Conservation (phyloP, 2,888 invertebrate genomes). For the Nomada ruficornis region DNA sequence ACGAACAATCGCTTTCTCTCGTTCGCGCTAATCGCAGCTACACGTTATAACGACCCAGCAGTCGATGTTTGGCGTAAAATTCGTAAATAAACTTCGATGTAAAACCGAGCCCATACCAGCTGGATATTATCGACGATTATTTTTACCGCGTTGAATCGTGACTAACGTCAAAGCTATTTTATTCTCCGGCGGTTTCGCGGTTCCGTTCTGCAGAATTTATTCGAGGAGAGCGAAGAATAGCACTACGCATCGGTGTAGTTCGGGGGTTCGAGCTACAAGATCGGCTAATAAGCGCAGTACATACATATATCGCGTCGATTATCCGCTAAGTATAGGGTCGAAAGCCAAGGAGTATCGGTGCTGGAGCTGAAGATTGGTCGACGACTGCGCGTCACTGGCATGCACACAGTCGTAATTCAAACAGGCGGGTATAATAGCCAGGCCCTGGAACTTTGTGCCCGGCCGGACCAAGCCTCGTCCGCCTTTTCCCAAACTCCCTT, state of each 20-base stretch:
- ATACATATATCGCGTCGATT: slow-evolving; percentile 79
- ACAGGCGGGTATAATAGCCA: slow-evolving; percentile 70
- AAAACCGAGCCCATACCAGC: not conserved
- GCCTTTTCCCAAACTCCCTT: slow-evolving; percentile 9
- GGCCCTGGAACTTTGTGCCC: slow-evolving; percentile 29
- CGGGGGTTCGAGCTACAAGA: slow-evolving; percentile 76
- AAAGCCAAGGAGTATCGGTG: slow-evolving; percentile 65
- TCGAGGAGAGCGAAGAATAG: slow-evolving; percentile 2
- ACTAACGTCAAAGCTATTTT: not conserved
- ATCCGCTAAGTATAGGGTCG: slow-evolving; percentile 82
- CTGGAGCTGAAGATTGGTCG: slow-evolving; percentile 76
- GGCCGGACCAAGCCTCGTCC: not conserved
- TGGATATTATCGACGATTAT: slow-evolving; percentile 4
- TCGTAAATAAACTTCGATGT: too few relatives aligned
- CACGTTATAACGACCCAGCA: too few relatives aligned
- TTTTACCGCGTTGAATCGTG: not conserved
- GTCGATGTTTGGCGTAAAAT: too few relatives aligned
- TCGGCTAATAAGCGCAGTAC: slow-evolving; percentile 81
- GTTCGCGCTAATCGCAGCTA: too few relatives aligned
- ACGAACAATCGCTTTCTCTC: not conserved
- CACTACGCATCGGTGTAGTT: slow-evolving; percentile 46
- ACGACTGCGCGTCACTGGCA: slow-evolving; percentile 80
- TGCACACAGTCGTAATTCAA: slow-evolving; percentile 80
- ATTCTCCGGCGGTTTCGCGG: too few relatives aligned
- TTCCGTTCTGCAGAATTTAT: not conserved